Evolutionary conservation across 2,888 invertebrate species (phyloP).

Genomic region (Linnaemya tessellans): DNA sequence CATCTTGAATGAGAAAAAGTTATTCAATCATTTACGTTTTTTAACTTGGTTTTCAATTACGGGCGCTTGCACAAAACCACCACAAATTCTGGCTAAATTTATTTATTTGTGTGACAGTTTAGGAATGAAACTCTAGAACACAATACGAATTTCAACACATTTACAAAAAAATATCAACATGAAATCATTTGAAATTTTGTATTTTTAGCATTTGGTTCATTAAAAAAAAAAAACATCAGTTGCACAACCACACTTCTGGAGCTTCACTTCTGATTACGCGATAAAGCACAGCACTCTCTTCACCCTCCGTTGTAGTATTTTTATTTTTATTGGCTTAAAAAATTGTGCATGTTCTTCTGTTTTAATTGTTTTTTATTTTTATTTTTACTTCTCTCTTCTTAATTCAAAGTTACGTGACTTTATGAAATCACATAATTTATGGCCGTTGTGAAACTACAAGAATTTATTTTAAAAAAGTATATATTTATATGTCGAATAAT

Average conservation of each 20-base stretch:
- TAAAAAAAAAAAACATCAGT: not conserved
- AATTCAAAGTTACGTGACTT: slow-evolving; percentile 66
- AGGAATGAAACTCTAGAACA: not conserved
- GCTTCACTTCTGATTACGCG: not conserved
- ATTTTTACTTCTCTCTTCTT: slow-evolving; percentile 8
- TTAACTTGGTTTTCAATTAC: no score
- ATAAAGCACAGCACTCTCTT: not conserved
- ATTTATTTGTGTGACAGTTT: no score
- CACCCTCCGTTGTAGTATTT: not conserved
- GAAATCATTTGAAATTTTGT: not conserved
- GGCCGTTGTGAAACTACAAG: slow-evolving; percentile 41
- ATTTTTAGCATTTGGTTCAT: not conserved
- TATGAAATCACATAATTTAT: slow-evolving; percentile 64
- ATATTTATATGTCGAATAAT: not conserved
- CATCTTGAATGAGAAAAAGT: no score
- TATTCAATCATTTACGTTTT: no score
- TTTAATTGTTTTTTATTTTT: slow-evolving; percentile 7
- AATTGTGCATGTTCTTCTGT: slow-evolving; percentile 38
- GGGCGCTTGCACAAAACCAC: no score
- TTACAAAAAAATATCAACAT: not conserved
- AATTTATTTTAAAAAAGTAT: slow-evolving; percentile 7
- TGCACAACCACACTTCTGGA: slow-evolving; percentile 7
- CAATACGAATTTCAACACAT: not conserved
- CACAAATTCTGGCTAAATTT: no score
- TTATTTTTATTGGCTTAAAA: slow-evolving; percentile 32